Evolutionary conservation across 2,113 vertebrate genomes (phyloP), one percentile per base, ranked within the genome.

Genomic region (Rhegmatorhina hoffmannsi): DNA sequence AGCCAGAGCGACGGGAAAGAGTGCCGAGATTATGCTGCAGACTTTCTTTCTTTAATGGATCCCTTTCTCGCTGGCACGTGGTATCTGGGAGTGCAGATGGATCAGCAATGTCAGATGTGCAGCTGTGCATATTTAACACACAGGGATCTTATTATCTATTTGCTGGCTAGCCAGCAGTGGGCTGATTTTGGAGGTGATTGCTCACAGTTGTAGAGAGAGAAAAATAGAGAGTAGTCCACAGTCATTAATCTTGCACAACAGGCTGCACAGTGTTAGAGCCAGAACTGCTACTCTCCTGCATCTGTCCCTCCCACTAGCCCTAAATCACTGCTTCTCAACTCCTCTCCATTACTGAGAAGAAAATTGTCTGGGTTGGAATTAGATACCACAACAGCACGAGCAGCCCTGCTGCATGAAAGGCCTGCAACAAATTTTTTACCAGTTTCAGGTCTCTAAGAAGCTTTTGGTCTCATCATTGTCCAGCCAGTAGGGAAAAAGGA

Each of bases 91-190:
- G 70, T 91, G 88, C 89, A 95, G 94, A 96, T 95, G 95, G 90
- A 97, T 92, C 96, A 90, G 94, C 82, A 62, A 44, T 93, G 94
- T 96, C 95, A 97, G 94, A 92, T 56, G 2, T 91, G 89, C 96
- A 97, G 94, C 95, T 97, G 96, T 90, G 94, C 94, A 95, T 94
- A 97, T 95, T 97, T 96, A 96, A 94, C 94, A 95, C 95, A 96
- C 84, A 91, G 94, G 92, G 94, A 95, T 96, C 84, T 93, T 94
- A 95, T 96, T 96, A 97, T 94, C 94, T 93, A 25, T 96, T 94
- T 96, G 90, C 93, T 94, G 95, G 92, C 94, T 88, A 72, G 94
- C 90, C 90, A 95, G 88, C 90, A 96, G 87, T 66, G 86, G 86
- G 75, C 92, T 95, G 88, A 84, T 90, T 94, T 91, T 84, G 79